Percentiles rank a stretch among this genome's conserved stretches.
Evolutionary conservation across 2,113 vertebrate species (phyloP).

Genomic region (Apodemus sylvaticus): DNA sequence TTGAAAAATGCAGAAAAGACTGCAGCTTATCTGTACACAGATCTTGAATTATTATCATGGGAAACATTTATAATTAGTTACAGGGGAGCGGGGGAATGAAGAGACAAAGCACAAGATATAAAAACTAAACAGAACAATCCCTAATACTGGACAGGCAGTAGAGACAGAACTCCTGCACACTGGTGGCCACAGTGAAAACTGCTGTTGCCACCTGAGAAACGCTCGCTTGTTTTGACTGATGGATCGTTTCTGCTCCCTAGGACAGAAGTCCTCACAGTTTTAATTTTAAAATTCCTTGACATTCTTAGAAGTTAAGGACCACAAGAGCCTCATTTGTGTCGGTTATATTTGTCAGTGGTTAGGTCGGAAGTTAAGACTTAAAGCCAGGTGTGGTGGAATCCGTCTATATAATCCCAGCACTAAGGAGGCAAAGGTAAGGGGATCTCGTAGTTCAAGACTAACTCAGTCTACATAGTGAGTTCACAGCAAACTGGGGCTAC

Average conservation of each 20-base stretch:
- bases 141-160: neutral
- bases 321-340: neutral
- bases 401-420: neutral
- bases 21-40: conserved; percentile 6
- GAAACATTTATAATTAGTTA: conserved; percentile 5
- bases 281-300: neutral
- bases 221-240: neutral
- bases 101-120: conserved; percentile 12
- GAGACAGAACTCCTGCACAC: neutral
- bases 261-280: neutral
- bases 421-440: neutral
- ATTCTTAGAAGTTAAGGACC: neutral
- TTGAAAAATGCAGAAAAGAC: neutral
- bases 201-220: neutral
- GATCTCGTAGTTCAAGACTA: neutral
- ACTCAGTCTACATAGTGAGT: neutral
- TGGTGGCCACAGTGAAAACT: neutral
- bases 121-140: neutral
- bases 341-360: neutral
- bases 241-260: neutral
- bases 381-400: neutral
- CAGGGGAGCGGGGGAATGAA: neutral
- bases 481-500: neutral
- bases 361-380: conserved; percentile 30
- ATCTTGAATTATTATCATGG: conserved; percentile 25